Conservation (phyloP, 2,888 invertebrate genomes). For the Notocelia uddmanniana region DNA sequence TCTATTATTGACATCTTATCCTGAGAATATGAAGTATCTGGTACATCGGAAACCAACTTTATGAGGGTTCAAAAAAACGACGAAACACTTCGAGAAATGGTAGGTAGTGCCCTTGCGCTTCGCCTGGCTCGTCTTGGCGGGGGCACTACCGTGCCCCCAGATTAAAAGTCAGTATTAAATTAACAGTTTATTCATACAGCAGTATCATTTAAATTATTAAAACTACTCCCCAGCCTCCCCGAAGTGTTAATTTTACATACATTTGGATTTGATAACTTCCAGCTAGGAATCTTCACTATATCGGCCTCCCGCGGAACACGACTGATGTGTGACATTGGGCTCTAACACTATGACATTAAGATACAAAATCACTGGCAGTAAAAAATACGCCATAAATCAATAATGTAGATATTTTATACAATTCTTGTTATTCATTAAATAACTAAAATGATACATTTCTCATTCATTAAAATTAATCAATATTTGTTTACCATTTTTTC, state of each 20-base stretch:
- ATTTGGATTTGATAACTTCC: constrained; percentile 35
- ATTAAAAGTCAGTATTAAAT: constrained; percentile 60
- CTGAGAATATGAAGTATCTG: too few species aligned
- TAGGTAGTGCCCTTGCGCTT: too few species aligned
- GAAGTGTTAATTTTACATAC: constrained; percentile 47
- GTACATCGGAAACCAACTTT: too few species aligned
- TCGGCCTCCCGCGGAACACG: constrained; percentile 9
- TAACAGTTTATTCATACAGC: constrained; percentile 82
- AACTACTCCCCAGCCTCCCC: constrained; percentile 69
- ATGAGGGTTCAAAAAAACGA: too few species aligned
- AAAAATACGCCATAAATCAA: constrained; percentile 5
- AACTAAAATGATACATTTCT: background rate
- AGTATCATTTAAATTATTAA: constrained; percentile 73
- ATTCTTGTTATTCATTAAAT: background rate
- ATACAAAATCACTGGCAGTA: background rate
- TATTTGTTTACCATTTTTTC: background rate
- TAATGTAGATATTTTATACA: background rate
- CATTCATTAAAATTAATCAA: background rate
- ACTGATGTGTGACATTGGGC: background rate
- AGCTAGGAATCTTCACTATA: constrained; percentile 31
- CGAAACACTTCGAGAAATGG: too few species aligned
- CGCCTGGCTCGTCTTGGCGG: too few species aligned
- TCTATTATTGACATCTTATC: too few species aligned
- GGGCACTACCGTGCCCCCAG: too few species aligned
- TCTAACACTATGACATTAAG: constrained; percentile 4